These are phyloP conservation scores for Camponotus fellah DNA, from an alignment of 2,888 invertebrate species.

Conservation along the genomic window DNA sequence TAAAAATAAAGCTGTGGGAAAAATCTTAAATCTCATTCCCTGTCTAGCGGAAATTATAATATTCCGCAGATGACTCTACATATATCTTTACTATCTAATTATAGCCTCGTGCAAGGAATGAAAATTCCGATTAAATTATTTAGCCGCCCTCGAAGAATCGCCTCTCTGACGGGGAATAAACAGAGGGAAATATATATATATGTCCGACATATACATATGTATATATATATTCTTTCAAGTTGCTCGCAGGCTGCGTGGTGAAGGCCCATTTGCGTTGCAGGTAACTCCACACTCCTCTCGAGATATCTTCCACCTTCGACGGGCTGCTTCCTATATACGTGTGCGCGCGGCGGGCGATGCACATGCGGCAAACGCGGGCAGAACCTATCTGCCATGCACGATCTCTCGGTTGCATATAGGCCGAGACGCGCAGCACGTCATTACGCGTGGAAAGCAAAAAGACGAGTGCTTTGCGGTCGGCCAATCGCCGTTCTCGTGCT, in stretches of 20 bases:
- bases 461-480: slow-evolving; percentile 75
- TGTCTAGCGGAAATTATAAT: neutral
- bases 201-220: neutral
- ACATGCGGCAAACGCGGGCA: slow-evolving; percentile 72
- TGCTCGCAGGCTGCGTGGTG: slow-evolving; percentile 76
- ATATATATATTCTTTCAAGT: slow-evolving; percentile 62
- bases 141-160: slow-evolving; percentile 60
- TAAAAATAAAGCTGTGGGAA: slow-evolving; percentile 6
- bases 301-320: slow-evolving; percentile 73
- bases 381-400: slow-evolving; percentile 82
- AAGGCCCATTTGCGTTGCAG: slow-evolving; percentile 78
- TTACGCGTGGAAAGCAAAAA: slow-evolving; percentile 81
- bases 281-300: slow-evolving; percentile 71
- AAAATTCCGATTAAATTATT: slow-evolving; percentile 68
- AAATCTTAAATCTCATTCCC: neutral
- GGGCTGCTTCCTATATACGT: slow-evolving; percentile 65
- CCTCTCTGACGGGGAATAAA: slow-evolving; percentile 62
- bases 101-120: slow-evolving; percentile 57
- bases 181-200: slow-evolving; percentile 42
- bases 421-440: slow-evolving; percentile 80
- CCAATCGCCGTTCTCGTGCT: slow-evolving; percentile 80
- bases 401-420: slow-evolving; percentile 80
- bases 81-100: slow-evolving; percentile 29
- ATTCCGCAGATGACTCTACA: slow-evolving; percentile 1
- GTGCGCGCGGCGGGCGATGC: slow-evolving; percentile 66